Percentiles rank a stretch among this genome's conserved stretches.
Evolutionary conservation across 2,888 invertebrate genomes (phyloP).

Genomic region (Drosophila kanekoi): DNA sequence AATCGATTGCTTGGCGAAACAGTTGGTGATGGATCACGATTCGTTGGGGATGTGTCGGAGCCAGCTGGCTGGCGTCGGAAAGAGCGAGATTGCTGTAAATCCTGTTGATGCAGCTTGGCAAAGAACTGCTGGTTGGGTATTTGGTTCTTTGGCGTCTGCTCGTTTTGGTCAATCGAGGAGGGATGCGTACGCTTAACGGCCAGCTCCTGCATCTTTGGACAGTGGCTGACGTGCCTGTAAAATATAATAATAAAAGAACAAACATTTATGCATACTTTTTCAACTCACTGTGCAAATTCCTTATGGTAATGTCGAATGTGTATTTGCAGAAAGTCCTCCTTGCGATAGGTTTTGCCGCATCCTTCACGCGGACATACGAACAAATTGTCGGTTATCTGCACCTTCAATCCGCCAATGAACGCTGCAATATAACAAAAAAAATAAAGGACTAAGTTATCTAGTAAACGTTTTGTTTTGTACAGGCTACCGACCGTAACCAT

Average conservation of each 20-base stretch:
- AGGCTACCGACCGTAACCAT: slow-evolving; percentile 80
- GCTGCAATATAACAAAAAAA: slow-evolving; percentile 77
- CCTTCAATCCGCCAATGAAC: slow-evolving; percentile 87
- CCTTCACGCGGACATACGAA: slow-evolving; percentile 92
- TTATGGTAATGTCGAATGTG: slow-evolving; percentile 98
- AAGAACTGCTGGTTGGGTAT: slow-evolving; percentile 85
- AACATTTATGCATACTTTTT: neutral
- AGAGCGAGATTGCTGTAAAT: slow-evolving; percentile 80
- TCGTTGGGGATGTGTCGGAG: slow-evolving; percentile 27
- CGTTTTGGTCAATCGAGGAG: slow-evolving; percentile 87
- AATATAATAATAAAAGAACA: neutral
- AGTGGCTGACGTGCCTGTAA: slow-evolving; percentile 88
- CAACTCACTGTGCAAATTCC: slow-evolving; percentile 88
- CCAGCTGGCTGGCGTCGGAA: slow-evolving; percentile 49
- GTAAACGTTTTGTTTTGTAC: neutral
- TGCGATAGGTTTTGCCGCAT: slow-evolving; percentile 95
- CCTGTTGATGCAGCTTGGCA: slow-evolving; percentile 85
- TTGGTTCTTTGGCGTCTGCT: slow-evolving; percentile 85
- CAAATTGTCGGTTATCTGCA: slow-evolving; percentile 89
- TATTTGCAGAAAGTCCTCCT: slow-evolving; percentile 95
- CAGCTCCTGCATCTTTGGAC: slow-evolving; percentile 94
- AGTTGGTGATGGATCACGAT: slow-evolving; percentile 36
- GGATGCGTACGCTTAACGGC: slow-evolving; percentile 89
- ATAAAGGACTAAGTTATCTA: neutral
- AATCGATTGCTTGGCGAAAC: slow-evolving; percentile 38